phyloP scores from a whole-genome alignment of 2,797 vertebrate species.

The Sebastes diaconus region DNA sequence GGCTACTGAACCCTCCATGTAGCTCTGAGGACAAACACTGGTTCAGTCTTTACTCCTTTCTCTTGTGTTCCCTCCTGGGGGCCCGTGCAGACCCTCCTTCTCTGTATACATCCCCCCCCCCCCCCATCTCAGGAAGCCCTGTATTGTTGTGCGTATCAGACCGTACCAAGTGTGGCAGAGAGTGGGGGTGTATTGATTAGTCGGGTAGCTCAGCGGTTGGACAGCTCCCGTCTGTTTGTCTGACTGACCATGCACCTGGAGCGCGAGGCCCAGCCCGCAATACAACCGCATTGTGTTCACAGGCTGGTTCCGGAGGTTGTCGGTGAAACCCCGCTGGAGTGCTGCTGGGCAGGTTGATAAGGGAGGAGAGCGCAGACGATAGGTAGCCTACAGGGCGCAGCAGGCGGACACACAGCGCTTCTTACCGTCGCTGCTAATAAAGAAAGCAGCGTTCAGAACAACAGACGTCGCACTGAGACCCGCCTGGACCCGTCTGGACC shows the following conservation, averaged over 20 bases:
- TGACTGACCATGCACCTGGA: constrained; percentile 56
- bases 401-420: constrained; percentile 18
- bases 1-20: too few relatives aligned
- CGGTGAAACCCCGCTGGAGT: background rate
- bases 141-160: background rate
- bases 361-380: background rate
- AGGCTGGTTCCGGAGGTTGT: constrained; percentile 10
- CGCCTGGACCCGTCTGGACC: background rate
- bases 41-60: too few relatives aligned
- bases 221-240: constrained; percentile 36
- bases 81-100: background rate
- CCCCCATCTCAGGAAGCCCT: background rate
- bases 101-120: background rate
- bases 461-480: background rate
- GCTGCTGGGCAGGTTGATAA: background rate
- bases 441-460: constrained; percentile 31
- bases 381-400: background rate
- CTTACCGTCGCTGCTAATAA: constrained; percentile 3
- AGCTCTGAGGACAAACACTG: too few relatives aligned
- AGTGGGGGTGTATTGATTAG: constrained; percentile 37
- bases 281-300: background rate
- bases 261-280: constrained; percentile 13
- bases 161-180: background rate
- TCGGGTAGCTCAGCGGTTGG: constrained; percentile 49
- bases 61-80: too few relatives aligned